Evolutionary conservation across 2,797 vertebrate species (phyloP).

Genomic region (Iguana delicatissima): DNA sequence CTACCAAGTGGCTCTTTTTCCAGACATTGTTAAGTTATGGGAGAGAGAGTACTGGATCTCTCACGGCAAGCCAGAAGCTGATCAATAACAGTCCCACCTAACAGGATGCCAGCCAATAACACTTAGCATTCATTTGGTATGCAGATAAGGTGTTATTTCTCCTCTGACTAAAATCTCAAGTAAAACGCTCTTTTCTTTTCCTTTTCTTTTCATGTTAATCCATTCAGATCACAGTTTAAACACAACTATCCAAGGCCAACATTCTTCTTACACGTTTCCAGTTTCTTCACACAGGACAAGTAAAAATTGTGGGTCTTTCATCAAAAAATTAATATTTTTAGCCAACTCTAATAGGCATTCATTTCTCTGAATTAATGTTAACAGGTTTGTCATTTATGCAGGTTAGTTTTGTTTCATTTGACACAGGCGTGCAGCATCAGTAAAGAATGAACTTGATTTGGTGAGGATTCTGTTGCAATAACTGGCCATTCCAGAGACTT

Average conservation of each 20-base stretch:
- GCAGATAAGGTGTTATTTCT: not conserved
- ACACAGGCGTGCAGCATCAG: not conserved
- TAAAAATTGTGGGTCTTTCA: too few relatives aligned
- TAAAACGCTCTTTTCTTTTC: not conserved
- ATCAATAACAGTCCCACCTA: too few relatives aligned
- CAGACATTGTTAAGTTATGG: not conserved
- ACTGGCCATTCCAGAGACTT: not conserved
- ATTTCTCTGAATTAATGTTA: not conserved
- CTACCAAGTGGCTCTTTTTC: not conserved
- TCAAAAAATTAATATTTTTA: too few relatives aligned
- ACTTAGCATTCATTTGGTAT: too few relatives aligned
- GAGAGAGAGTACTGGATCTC: too few relatives aligned
- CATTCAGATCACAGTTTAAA: too few relatives aligned
- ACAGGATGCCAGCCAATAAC: too few relatives aligned
- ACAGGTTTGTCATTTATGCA: not conserved
- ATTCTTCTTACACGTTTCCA: not conserved
- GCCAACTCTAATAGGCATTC: not conserved
- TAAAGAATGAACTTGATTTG: not conserved
- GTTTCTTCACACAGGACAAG: not conserved
- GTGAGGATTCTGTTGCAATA: not conserved
- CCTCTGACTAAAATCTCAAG: not conserved
- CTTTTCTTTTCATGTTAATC: not conserved
- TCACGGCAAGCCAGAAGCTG: too few relatives aligned
- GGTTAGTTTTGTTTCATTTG: not conserved
- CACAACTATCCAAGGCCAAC: too few relatives aligned